Evolutionary conservation across 2,888 invertebrate species (phyloP).

Genomic region (Chrysolina haemoptera): DNA sequence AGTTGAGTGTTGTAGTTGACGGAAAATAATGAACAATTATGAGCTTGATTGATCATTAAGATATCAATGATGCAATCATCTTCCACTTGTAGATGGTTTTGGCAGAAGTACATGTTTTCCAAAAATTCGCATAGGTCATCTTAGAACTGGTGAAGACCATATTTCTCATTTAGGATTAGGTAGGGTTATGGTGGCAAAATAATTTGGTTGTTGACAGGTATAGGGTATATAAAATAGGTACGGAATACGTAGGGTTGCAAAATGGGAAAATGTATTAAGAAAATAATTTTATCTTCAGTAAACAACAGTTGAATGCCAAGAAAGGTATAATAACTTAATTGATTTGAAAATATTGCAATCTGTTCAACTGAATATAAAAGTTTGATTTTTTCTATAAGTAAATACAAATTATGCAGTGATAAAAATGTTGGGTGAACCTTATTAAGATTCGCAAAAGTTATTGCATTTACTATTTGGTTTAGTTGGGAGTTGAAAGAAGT

Average conservation of each 20-base stretch:
- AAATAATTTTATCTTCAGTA: neutral
- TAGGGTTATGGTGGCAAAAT: constrained; percentile 21
- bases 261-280: neutral
- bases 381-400: neutral
- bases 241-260: neutral
- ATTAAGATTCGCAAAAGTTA: neutral
- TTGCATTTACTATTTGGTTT: neutral
- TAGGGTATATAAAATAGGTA: neutral
- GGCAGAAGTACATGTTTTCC: neutral
- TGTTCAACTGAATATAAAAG: neutral
- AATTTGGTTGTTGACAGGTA: constrained; percentile 22
- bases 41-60: neutral
- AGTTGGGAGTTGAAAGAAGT: too few species aligned
- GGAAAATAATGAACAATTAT: neutral
- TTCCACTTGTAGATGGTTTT: neutral
- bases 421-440: neutral
- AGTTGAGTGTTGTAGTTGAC: neutral
- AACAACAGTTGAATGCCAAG: neutral
- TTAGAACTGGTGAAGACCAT: neutral
- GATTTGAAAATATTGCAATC: neutral
- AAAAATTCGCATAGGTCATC: neutral
- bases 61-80: neutral
- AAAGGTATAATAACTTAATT: neutral
- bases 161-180: constrained; percentile 24
- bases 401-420: too few species aligned